A percentile compares a stretch with the other conserved stretches of the same genome.
These are phyloP conservation scores for Camponotus fellah DNA, from an alignment of 2,888 invertebrate species.

Conservation along the genomic window DNA sequence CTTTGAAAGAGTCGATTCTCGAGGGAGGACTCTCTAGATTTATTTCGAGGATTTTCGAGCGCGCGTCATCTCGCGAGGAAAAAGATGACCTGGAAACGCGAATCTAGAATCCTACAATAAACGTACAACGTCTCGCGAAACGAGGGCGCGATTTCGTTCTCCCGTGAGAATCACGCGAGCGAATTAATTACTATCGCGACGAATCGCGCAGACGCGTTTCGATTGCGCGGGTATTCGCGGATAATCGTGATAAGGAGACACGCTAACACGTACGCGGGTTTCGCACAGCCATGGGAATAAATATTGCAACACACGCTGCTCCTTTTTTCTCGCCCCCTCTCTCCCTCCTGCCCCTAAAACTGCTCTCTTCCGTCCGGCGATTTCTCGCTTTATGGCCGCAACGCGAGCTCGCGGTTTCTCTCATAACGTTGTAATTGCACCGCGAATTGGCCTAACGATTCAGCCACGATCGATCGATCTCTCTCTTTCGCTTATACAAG, in stretches of 20 bases:
- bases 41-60: neutral
- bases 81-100: neutral
- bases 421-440: conserved; percentile 42
- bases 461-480: conserved; percentile 33
- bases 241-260: conserved; percentile 40
- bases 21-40: neutral
- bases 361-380: conserved; percentile 47
- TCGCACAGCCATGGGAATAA: conserved; percentile 46
- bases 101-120: neutral
- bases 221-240: conserved; percentile 51
- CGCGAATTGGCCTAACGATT: conserved; percentile 51
- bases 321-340: conserved; percentile 29
- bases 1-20: neutral
- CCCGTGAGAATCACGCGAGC: conserved; percentile 27
- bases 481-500: neutral
- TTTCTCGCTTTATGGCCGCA: conserved; percentile 45
- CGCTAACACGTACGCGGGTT: neutral
- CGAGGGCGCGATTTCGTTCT: neutral
- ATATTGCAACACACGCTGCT: conserved; percentile 31
- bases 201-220: conserved; percentile 47
- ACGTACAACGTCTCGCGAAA: conserved; percentile 5
- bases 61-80: neutral
- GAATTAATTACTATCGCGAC: conserved; percentile 55
- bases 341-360: neutral
- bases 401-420: conserved; percentile 50